Evolutionary conservation across 2,113 vertebrate species (phyloP).

Genomic region (Monopterus albus): DNA sequence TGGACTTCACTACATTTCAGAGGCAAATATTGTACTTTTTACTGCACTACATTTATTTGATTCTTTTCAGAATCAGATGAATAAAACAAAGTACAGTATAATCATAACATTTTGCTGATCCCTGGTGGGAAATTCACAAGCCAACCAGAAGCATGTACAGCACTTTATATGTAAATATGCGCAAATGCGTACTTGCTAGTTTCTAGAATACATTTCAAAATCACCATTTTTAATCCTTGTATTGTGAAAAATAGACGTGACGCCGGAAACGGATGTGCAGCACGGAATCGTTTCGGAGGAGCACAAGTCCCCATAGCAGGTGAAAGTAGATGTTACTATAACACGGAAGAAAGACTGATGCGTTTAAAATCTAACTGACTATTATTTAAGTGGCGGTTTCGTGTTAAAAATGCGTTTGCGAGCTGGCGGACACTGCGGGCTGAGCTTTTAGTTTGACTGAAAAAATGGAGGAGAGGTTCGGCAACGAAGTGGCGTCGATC

Average conservation of each 20-base stretch:
- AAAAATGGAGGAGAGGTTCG: constrained; percentile 65
- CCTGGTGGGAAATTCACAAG: no score
- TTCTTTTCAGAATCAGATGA: no score
- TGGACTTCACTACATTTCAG: no score
- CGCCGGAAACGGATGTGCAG: constrained; percentile 49
- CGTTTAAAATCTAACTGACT: background rate
- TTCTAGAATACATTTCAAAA: background rate
- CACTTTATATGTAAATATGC: no score
- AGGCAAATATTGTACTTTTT: no score
- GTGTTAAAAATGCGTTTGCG: background rate
- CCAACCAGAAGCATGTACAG: no score
- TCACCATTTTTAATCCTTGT: background rate
- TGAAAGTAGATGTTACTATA: no score
- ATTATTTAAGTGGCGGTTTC: accelerated
- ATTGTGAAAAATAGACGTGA: background rate
- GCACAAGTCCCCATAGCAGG: constrained; percentile 27
- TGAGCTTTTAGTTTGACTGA: accelerated
- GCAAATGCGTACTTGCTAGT: no score
- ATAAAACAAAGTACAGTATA: no score
- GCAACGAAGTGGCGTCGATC: constrained; percentile 56
- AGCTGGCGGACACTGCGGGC: accelerated
- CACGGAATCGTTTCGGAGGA: constrained; percentile 29
- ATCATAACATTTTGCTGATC: no score
- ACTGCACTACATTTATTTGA: no score
- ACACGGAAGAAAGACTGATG: background rate